Base-by-base conservation (phyloP, 2,797 vertebrate species). In the Chiloscyllium punctatum region DNA sequence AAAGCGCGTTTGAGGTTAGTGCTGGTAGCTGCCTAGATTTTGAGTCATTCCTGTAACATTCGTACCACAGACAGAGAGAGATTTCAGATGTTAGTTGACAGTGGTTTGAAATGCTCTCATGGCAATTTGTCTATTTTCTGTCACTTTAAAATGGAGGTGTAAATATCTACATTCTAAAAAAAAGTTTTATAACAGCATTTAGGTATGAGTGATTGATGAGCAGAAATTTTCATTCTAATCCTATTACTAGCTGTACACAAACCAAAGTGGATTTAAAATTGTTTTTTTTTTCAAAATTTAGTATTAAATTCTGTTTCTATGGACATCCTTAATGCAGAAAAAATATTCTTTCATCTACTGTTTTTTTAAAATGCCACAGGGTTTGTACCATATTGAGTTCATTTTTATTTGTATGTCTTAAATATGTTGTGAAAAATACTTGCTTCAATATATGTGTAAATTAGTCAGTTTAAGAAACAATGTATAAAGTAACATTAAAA, bases 171-270 rank as follows among this genome's bases (percentile, higher is more conserved):
- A 77, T 51, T 94, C 71, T 77, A 53, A n/a, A 15, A 53, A n/a
- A n/a, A 66, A 18, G 8, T 95, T 95, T 77, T 95, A 53, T 95
- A 77, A 95, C 42, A 48, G 6, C 30, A 53, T 25, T 74, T 57
- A 95, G 96, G 97, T 97, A 96, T 96, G 96, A 97, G 96, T 96
- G 96, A 96, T 96, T 96, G 96, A 96, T 96, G 96, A 96, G 96
- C 97, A 95, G 96, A 96, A 97, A 96, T 96, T 96, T 96, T 96
- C 96, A 96, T 95, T 96, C 96, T 96, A 97, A 97, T 97, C 96
- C 95, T 97, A 96, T 97, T 97, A 96, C 62, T 94, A 77, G 96
- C 96, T 96, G 96, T 96, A 95, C 94, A 96, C 84, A 95, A 94
- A 96, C 95, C 96, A 97, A 96, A 97, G 96, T 97, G 96, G 96